Base-by-base conservation (phyloP, 2,888 invertebrate genomes). In the Amphipyra tragopoginis region DNA sequence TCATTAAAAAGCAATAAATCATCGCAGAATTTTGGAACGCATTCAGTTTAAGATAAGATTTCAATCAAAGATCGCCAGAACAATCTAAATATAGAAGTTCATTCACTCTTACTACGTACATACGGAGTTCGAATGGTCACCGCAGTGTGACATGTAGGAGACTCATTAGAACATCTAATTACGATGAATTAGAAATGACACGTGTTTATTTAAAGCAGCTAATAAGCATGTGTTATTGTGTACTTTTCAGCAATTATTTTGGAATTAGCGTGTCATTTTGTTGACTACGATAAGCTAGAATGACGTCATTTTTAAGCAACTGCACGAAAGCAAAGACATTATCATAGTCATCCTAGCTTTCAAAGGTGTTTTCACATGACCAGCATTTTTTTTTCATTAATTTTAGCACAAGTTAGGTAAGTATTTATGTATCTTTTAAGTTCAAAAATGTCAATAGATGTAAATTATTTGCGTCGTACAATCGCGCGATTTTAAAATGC, bases 1-100 rank as follows among this genome's bases (percentile, higher is more conserved):
- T 43, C 47, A 72, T 68, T 57, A 47, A 49, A 61, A 68, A 49
- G 36, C 34, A 42, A 64, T 75, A 64, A 67, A 64, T 59, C 57
- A 68, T 47, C 15, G 10, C 40, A 45, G 44, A 57, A n/a, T 54
- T 47, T 70, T 67, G 65, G 65, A 64, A 47, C 1, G 9, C 2
- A 55, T 66, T 68, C 64, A 63, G 60, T 61, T 62, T 53, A 54
- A 45, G 61, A 64, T 71, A 49, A 67, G 57, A 68, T 72, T 69
- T 62, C 71, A 62, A 73, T 75, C 70, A 52, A 51, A 59, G 73
- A 67, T 65, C 47, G 42, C 50, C 53, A 47, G 51, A 40, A 51
- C 74, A 15, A 0, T 65, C 75, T 83, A 81, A 77, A 75, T 77
- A 72, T 82, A 83, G 75, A 57, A 77, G 82, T 78, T 83, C 82